These are phyloP conservation scores for Chironomus tepperi DNA, from an alignment of 1,140 invertebrate genomes.

Conservation along the genomic window DNA sequence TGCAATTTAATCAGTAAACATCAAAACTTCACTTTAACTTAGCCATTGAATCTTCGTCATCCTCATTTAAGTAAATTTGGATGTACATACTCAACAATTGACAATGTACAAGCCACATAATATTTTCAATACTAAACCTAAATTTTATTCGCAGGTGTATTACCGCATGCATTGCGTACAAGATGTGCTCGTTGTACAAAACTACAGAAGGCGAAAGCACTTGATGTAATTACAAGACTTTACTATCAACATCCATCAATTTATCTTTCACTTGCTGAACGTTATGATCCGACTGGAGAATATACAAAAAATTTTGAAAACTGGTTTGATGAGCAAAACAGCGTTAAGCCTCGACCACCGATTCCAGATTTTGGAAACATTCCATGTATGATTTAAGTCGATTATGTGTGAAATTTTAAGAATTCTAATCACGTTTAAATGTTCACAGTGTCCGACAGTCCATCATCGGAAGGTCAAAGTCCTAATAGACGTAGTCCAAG, in stretches of 20 bases:
- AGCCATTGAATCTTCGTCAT: too few species aligned
- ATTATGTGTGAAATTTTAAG: background rate
- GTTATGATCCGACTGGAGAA: slow-evolving; percentile 52
- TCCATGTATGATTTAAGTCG: background rate
- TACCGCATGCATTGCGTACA: slow-evolving; percentile 53
- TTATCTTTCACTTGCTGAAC: slow-evolving; percentile 44
- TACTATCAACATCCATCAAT: slow-evolving; percentile 49
- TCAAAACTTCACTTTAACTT: too few species aligned
- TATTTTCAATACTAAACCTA: background rate
- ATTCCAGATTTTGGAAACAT: background rate
- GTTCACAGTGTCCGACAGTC: background rate
- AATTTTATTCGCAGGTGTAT: slow-evolving; percentile 43
- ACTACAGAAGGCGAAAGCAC: slow-evolving; percentile 46
- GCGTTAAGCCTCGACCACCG: background rate
- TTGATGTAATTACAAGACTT: slow-evolving; percentile 45
- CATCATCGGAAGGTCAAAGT: background rate
- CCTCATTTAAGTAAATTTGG: too few species aligned
- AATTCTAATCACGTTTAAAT: background rate
- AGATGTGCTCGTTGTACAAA: slow-evolving; percentile 52
- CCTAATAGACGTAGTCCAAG: background rate
- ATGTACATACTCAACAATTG: too few species aligned
- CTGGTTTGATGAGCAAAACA: slow-evolving; percentile 15
- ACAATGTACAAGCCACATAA: too few species aligned
- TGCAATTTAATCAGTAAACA: too few species aligned
- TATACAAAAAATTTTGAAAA: slow-evolving; percentile 43